A percentile compares a stretch with the other conserved stretches of the same genome.
Conservation (phyloP, 2,797 vertebrate species). For the Melanotaenia trifasciata region DNA sequence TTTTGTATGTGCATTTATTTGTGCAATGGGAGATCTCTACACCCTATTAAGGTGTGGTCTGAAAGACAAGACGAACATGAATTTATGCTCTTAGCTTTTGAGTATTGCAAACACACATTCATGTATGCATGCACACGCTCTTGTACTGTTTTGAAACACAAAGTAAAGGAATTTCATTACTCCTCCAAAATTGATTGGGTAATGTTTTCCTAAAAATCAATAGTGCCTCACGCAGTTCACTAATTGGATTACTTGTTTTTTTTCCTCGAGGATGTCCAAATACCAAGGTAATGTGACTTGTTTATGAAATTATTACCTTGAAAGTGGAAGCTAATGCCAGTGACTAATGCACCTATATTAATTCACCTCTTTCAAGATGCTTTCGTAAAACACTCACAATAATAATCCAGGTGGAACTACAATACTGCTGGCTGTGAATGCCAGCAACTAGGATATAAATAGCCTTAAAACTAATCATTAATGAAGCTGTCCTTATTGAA, state of each 20-base stretch:
- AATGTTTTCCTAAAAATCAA: conserved; percentile 76
- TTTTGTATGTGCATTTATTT: conserved; percentile 11
- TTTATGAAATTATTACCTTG: conserved; percentile 79
- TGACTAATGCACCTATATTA: conserved; percentile 61
- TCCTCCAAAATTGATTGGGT: conserved; percentile 73
- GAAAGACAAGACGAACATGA: conserved; percentile 43
- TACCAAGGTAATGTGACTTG: conserved; percentile 77
- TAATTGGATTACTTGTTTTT: conserved; percentile 82
- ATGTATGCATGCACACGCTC: not conserved
- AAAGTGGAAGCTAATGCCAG: conserved; percentile 63
- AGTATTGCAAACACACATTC: conserved; percentile 15
- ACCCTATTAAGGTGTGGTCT: conserved; percentile 38
- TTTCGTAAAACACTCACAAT: conserved; percentile 49
- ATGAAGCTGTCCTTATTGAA: conserved; percentile 81
- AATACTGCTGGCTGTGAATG: conserved; percentile 46
- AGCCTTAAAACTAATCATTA: conserved; percentile 79
- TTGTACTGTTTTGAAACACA: conserved; percentile 50
- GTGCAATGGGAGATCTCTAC: conserved; percentile 22
- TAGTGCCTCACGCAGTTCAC: conserved; percentile 74
- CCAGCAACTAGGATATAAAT: conserved; percentile 73
- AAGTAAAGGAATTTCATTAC: conserved; percentile 78
- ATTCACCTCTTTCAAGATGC: conserved; percentile 43
- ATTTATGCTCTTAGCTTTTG: conserved; percentile 46
- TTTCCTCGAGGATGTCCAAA: conserved; percentile 74
- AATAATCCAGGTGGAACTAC: conserved; percentile 47